Conservation (phyloP, 2,113 vertebrate species). For the Gopherus evgoodei region DNA sequence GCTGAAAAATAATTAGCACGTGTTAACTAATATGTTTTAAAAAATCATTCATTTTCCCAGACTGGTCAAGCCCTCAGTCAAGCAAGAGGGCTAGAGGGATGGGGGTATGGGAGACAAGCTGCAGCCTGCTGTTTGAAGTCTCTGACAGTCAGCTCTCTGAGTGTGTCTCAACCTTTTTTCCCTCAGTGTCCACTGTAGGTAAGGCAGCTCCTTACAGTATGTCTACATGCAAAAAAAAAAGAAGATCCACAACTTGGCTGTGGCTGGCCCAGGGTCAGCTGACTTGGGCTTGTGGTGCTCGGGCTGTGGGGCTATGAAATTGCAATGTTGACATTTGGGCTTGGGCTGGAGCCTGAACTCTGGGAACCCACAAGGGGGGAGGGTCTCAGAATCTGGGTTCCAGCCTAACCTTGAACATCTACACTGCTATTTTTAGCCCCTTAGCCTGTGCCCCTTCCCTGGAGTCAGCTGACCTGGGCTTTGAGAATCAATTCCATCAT, state of each 20-base stretch:
- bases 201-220: neutral
- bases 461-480: no score
- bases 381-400: no score
- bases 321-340: no score
- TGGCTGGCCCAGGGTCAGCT: neutral
- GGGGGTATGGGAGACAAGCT: neutral
- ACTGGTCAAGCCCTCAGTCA: neutral
- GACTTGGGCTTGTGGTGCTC: no score
- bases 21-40: neutral
- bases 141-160: neutral
- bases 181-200: neutral
- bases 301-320: neutral
- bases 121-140: neutral
- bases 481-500: no score
- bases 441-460: no score
- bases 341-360: no score
- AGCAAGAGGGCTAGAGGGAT: neutral
- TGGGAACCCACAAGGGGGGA: no score
- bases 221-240: neutral
- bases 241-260: neutral
- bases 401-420: no score
- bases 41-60: neutral
- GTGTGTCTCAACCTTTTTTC: fast-evolving
- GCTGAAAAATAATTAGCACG: fast-evolving
- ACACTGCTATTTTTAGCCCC: no score